Evolutionary conservation across 2,888 invertebrate genomes (phyloP).

Genomic region (Orthonychiurus folsomi): DNA sequence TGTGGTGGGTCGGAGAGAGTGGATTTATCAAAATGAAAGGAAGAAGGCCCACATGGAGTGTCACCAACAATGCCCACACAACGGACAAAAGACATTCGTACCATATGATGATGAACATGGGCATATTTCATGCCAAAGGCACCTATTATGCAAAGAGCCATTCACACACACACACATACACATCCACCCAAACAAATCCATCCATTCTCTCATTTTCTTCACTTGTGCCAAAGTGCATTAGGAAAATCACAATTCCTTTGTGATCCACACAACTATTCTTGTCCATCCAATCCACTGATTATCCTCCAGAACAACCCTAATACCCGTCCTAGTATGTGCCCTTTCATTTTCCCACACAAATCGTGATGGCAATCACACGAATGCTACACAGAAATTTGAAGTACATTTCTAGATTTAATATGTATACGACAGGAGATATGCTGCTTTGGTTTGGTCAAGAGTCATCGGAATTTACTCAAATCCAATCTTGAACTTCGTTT

Average conservation of each 20-base stretch:
- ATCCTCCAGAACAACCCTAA: too few relatives aligned
- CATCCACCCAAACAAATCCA: not conserved
- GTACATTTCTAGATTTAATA: too few relatives aligned
- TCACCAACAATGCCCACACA: not conserved
- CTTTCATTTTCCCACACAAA: too few relatives aligned
- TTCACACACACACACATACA: not conserved
- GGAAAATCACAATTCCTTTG: not conserved
- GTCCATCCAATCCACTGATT: too few relatives aligned
- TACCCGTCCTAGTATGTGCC: too few relatives aligned
- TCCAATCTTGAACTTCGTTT: too few relatives aligned
- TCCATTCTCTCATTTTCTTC: not conserved
- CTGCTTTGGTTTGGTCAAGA: too few relatives aligned
- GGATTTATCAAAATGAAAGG: conserved; percentile 1
- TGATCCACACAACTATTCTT: too few relatives aligned
- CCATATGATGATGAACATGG: not conserved
- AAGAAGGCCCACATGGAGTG: conserved; percentile 1
- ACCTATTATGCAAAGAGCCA: conserved; percentile 1
- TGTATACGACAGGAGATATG: too few relatives aligned
- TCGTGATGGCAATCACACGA: too few relatives aligned
- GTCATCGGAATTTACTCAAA: too few relatives aligned
- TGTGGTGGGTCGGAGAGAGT: not conserved
- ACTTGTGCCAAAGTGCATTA: conserved; percentile 1
- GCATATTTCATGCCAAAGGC: conserved; percentile 1
- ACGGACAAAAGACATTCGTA: conserved; percentile 1
- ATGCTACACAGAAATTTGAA: too few relatives aligned